Evolutionary conservation across 2,888 invertebrate genomes (phyloP), one percentile per base, ranked within the genome.

Genomic region (Scaptomyza tumidula): DNA sequence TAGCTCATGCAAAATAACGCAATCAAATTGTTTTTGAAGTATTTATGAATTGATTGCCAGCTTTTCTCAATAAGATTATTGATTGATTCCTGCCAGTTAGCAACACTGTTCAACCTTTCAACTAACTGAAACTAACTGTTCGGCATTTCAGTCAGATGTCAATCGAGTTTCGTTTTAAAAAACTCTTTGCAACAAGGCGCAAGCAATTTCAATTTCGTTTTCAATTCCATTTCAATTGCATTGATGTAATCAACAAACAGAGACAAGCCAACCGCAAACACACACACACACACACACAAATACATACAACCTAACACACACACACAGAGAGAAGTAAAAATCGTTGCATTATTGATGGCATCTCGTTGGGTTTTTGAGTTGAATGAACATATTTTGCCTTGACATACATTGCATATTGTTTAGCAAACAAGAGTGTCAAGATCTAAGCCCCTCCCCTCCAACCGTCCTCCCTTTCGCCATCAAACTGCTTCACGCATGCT

Each of bases 351-450:
- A 82, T 82, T 82, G 88, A 85, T 85, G 88, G 24, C 24, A 24
- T 29, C 29, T 29, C 29, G 33, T 33, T 33, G 33, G 33, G 73
- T 73, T 86, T 79, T 79, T 70, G 80, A 88, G 83, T 86, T 88
- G 86, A 88, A 83, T 83, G 83, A 83, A 83, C 83, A 83, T 83
- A 83, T 83, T 88, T 88, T 67, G 88, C 83, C 83, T 83, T 83
- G 83, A 83, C 83, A 83, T 86, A 83, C 83, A 83, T 83, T 83
- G 84, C 86, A 70, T 83, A 70, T 83, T 83, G 83, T 83, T 86
- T 75, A 76, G 86, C 88, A 83, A 83, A 88, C 88, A 88, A 75
- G 88, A 64, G 88, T 83, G 83, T 86, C 86, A 83, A 76, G 67
- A 62, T 58, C 84, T 64, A n/a, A 50, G 46, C 48, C 61, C 60